These are phyloP conservation scores for Scolopax rusticola DNA, from an alignment of 2,797 vertebrate genomes.

Conservation along the genomic window DNA sequence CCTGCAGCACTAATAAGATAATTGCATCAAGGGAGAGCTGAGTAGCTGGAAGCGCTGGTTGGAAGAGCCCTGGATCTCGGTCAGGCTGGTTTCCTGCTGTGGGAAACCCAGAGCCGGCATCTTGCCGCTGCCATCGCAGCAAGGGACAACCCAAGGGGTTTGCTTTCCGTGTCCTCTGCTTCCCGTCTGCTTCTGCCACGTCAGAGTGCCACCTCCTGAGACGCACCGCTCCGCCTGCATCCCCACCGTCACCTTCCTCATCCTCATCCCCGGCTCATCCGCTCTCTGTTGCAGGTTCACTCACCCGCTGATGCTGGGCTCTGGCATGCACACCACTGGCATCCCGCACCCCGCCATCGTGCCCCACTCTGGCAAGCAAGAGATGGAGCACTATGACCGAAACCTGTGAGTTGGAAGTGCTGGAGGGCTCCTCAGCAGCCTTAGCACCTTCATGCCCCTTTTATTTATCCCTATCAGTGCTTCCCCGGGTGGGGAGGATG, in stretches of 20 bases:
- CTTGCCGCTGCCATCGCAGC: neutral
- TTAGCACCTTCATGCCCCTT: accelerated
- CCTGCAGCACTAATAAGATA: neutral
- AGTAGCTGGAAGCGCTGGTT: neutral
- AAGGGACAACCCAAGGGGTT: neutral
- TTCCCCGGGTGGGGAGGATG: accelerated
- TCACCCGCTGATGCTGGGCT: constrained; percentile 94
- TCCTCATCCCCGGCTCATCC: neutral
- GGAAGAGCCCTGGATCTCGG: neutral
- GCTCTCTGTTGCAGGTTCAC: constrained; percentile 86
- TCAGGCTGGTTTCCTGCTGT: neutral
- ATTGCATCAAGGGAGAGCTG: neutral
- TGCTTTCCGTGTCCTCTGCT: constrained; percentile 23
- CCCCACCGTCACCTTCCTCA: neutral
- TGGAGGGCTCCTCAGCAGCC: neutral
- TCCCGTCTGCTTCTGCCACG: neutral
- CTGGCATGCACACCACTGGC: constrained; percentile 94
- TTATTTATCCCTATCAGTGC: accelerated
- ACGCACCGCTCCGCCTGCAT: accelerated
- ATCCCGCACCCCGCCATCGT: constrained; percentile 97
- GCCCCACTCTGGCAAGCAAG: constrained; percentile 94
- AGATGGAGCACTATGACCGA: constrained; percentile 92
- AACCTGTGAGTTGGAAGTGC: constrained; percentile 82
- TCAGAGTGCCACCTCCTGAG: neutral
- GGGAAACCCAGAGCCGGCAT: accelerated